A percentile compares a stretch with the other conserved stretches of the same genome.
Evolutionary conservation across 53 echinoderm and acorn worm species (phyloP).

Genomic region (Stichopus horrens): DNA sequence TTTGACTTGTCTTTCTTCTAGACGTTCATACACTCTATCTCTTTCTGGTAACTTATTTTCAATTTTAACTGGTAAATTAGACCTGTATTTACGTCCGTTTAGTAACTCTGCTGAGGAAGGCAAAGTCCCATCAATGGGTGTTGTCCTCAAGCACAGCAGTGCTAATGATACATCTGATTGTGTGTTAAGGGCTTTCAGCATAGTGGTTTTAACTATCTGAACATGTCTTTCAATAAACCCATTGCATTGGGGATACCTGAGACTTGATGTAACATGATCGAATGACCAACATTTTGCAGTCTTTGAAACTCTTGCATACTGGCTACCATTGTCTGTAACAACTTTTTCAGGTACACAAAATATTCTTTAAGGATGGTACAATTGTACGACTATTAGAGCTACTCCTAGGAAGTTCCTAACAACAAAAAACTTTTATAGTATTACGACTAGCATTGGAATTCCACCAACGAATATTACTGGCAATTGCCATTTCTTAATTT

Average conservation of each 20-base stretch:
- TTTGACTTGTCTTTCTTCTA: background rate
- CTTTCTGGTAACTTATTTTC: background rate
- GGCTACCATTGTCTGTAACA: constrained; percentile 64
- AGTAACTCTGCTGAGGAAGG: constrained; percentile 56
- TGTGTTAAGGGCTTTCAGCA: constrained; percentile 61
- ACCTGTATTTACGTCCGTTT: background rate
- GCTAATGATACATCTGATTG: constrained; percentile 41
- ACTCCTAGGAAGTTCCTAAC: constrained; percentile 38
- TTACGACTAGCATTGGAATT: too few species aligned
- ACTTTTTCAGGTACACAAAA: constrained; percentile 66
- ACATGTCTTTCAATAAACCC: constrained; percentile 65
- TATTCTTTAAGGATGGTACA: constrained; percentile 37
- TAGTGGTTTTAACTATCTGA: constrained; percentile 61
- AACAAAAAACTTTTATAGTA: constrained; percentile 56
- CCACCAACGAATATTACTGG: too few species aligned
- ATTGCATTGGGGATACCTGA: constrained; percentile 67
- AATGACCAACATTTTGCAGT: constrained; percentile 68
- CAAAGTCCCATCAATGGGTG: constrained; percentile 54
- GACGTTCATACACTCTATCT: background rate
- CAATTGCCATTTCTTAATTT: too few species aligned
- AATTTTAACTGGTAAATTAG: background rate
- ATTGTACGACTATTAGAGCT: constrained; percentile 51
- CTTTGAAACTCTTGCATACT: constrained; percentile 59
- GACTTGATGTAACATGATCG: constrained; percentile 66
- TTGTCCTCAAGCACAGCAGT: constrained; percentile 55